Conservation (phyloP, 1,140 invertebrate genomes). For the Stratiolaelaps scimitus region DNA sequence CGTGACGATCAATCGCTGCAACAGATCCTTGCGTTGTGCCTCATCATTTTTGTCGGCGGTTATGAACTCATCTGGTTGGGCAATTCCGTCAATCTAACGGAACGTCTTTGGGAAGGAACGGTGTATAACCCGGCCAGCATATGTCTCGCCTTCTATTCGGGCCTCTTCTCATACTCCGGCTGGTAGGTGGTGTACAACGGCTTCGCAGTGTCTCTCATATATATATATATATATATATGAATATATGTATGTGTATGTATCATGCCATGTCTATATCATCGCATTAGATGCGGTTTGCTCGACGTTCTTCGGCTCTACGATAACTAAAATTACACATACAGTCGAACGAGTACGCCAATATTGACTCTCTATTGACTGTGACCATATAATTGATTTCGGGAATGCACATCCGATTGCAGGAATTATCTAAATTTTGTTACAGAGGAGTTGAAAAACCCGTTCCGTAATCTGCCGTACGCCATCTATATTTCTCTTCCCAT, state of each 20-base stretch:
- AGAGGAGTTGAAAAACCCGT: slow-evolving; percentile 85
- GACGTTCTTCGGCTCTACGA: too few relatives aligned
- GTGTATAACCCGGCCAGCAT: slow-evolving; percentile 63
- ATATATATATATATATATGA: too few relatives aligned
- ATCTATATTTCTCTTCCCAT: slow-evolving; percentile 80
- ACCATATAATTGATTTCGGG: slow-evolving; percentile 33
- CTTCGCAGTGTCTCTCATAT: too few relatives aligned
- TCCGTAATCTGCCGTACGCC: slow-evolving; percentile 73
- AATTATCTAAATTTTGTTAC: slow-evolving; percentile 95
- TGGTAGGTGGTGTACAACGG: too few relatives aligned
- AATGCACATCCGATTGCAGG: slow-evolving; percentile 44
- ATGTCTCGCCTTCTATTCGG: slow-evolving; percentile 78
- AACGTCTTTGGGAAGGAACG: slow-evolving; percentile 59
- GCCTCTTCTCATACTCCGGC: slow-evolving; percentile 87
- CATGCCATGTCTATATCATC: too few relatives aligned
- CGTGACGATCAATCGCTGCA: neutral
- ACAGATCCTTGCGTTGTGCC: neutral
- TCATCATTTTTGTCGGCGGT: neutral
- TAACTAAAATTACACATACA: too few relatives aligned
- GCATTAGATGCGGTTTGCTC: too few relatives aligned
- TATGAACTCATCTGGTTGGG: slow-evolving; percentile 35
- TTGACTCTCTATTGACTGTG: too few relatives aligned
- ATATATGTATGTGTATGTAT: too few relatives aligned
- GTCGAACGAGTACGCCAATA: too few relatives aligned
- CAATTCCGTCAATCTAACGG: slow-evolving; percentile 53